Conservation (phyloP, 2,888 invertebrate genomes). For the Cheilosia soror region DNA sequence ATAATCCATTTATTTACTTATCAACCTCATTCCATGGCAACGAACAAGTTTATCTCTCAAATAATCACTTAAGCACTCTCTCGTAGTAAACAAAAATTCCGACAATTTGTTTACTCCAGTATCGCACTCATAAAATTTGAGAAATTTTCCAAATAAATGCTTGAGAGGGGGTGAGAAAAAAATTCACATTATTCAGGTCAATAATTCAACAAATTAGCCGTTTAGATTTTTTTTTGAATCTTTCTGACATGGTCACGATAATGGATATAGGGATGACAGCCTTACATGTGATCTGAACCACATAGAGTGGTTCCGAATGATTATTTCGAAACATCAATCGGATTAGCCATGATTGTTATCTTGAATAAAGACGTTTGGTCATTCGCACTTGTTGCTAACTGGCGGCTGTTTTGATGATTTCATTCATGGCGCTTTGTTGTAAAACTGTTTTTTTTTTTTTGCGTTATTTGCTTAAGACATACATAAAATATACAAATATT, state of each 20-base stretch:
- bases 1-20: neutral
- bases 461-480: neutral
- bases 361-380: neutral
- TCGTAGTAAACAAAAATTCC: constrained; percentile 11
- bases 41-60: neutral
- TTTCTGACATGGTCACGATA: constrained; percentile 9
- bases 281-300: neutral
- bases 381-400: constrained; percentile 3
- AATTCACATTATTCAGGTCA: constrained; percentile 36
- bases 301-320: neutral
- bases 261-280: neutral
- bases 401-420: neutral
- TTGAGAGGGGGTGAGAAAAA: neutral
- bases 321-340: neutral
- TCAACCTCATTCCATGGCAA: constrained; percentile 14
- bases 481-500: too few species aligned
- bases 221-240: neutral
- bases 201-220: constrained; percentile 25
- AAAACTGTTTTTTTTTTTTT: neutral
- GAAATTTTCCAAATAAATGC: constrained; percentile 33
- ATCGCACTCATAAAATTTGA: constrained; percentile 4
- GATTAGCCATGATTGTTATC: too few species aligned
- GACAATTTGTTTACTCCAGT: constrained; percentile 6
- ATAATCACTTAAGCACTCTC: constrained; percentile 6
- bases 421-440: neutral